phyloP scores from a whole-genome alignment of 2,797 vertebrate species.

The Pelochelys cantorii region DNA sequence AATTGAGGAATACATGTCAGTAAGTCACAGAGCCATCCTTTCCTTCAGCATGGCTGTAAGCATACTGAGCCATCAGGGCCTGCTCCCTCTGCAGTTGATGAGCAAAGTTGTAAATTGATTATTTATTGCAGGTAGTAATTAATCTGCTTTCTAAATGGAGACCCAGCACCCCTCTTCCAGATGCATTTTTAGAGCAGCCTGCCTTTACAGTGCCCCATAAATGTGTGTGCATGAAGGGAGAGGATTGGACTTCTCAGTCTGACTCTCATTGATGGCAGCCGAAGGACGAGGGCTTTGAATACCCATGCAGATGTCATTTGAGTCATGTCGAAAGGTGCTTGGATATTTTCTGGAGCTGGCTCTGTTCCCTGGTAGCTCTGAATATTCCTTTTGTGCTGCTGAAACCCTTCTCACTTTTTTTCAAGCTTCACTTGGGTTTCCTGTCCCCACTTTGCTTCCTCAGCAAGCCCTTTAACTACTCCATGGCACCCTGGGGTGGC shows the following conservation, averaged over 20 bases:
- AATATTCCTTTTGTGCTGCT: neutral
- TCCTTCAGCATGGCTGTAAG: neutral
- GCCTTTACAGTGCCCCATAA: neutral
- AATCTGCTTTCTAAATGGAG: neutral
- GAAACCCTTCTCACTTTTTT: neutral
- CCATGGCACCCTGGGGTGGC: neutral
- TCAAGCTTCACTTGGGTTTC: neutral
- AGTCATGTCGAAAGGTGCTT: neutral
- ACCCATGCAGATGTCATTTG: neutral
- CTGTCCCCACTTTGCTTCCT: neutral
- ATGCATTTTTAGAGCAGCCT: neutral
- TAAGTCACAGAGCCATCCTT: slow-evolving; percentile 66
- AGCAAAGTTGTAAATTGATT: neutral
- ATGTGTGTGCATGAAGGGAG: neutral
- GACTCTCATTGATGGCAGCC: neutral
- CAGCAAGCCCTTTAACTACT: neutral
- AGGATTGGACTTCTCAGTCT: neutral
- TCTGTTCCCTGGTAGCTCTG: neutral
- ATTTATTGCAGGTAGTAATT: neutral
- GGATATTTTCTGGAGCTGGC: neutral
- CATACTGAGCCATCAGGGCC: neutral
- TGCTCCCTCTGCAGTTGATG: neutral
- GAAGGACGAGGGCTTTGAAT: neutral
- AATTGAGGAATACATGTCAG: slow-evolving; percentile 83
- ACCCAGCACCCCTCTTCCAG: neutral